Percentiles rank a stretch among this genome's conserved stretches.
Evolutionary conservation across 2,797 vertebrate genomes (phyloP).

Genomic region (Chromis chromis): DNA sequence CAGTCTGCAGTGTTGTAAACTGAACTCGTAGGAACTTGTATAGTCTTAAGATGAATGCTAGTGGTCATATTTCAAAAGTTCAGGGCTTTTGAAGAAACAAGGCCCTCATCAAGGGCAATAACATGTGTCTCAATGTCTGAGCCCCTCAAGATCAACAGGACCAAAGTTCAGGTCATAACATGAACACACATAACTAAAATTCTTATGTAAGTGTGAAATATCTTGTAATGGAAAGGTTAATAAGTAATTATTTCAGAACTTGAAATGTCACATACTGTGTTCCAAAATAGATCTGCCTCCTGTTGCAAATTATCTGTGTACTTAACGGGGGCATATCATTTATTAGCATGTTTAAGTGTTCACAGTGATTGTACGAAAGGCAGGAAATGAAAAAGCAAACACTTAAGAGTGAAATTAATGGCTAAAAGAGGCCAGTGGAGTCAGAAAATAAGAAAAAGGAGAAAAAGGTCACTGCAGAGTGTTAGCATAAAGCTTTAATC

Average conservation of each 20-base stretch:
- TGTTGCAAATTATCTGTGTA: conserved; percentile 32
- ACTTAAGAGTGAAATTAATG: conserved; percentile 25
- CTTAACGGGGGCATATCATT: neutral
- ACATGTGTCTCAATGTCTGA: conserved; percentile 53
- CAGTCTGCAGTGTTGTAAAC: conserved; percentile 10
- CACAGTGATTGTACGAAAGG: conserved; percentile 28
- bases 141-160: conserved; percentile 24
- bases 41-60: conserved; percentile 16
- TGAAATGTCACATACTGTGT: conserved; percentile 50
- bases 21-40: conserved; percentile 12
- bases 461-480: conserved; percentile 59
- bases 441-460: conserved; percentile 68
- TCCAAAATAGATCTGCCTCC: conserved; percentile 26
- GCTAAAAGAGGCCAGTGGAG: conserved; percentile 38
- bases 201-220: conserved; percentile 36
- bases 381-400: conserved; percentile 40
- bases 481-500: conserved; percentile 79
- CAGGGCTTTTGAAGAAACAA: conserved; percentile 32
- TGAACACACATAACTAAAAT: conserved; percentile 39
- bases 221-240: conserved; percentile 13
- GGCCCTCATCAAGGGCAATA: conserved; percentile 48
- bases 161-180: conserved; percentile 46
- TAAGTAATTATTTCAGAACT: conserved; percentile 28
- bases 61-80: conserved; percentile 35
- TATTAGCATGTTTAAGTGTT: conserved; percentile 23